Evolutionary conservation across 2,888 invertebrate genomes (phyloP).

Genomic region (Anoplius nigerrimus): DNA sequence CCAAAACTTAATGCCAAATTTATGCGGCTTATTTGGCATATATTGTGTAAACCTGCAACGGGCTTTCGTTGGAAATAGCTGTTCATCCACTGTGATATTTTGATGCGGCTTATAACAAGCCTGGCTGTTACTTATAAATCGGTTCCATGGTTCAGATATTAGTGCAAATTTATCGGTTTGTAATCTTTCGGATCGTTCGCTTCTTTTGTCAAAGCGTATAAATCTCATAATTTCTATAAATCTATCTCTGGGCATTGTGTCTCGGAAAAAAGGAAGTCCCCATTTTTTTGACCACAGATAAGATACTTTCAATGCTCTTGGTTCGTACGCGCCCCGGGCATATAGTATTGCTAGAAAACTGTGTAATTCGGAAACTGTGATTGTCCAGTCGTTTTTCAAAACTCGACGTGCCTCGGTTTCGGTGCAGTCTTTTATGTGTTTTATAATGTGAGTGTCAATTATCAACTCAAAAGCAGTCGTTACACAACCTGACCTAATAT

Average conservation of each 20-base stretch:
- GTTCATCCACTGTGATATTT: conserved; percentile 52
- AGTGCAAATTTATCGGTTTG: conserved; percentile 33
- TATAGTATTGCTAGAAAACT: conserved; percentile 25
- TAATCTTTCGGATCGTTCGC: conserved; percentile 2
- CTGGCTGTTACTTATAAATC: conserved; percentile 30
- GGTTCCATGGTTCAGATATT: conserved; percentile 32
- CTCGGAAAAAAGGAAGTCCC: conserved; percentile 36
- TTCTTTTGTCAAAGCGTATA: conserved; percentile 34
- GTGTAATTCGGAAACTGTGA: conserved; percentile 12
- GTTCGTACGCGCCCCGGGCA: conserved; percentile 21
- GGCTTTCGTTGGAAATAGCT: conserved; percentile 60
- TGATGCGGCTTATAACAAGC: conserved; percentile 46
- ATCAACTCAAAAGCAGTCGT: conserved; percentile 23
- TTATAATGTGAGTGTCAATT: conserved; percentile 24
- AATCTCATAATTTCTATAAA: conserved; percentile 35
- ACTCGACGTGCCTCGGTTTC: conserved; percentile 26
- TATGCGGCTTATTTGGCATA: conserved; percentile 19
- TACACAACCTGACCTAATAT: conserved; percentile 26
- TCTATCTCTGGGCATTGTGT: conserved; percentile 37
- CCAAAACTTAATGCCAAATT: conserved; percentile 60
- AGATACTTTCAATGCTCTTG: conserved; percentile 19
- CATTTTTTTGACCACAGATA: conserved; percentile 50
- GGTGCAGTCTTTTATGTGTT: conserved; percentile 24
- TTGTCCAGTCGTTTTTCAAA: conserved; percentile 18
- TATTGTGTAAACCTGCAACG: conserved; percentile 59